Conservation (phyloP, 2,888 invertebrate genomes). For the Pollenia amentaria region DNA sequence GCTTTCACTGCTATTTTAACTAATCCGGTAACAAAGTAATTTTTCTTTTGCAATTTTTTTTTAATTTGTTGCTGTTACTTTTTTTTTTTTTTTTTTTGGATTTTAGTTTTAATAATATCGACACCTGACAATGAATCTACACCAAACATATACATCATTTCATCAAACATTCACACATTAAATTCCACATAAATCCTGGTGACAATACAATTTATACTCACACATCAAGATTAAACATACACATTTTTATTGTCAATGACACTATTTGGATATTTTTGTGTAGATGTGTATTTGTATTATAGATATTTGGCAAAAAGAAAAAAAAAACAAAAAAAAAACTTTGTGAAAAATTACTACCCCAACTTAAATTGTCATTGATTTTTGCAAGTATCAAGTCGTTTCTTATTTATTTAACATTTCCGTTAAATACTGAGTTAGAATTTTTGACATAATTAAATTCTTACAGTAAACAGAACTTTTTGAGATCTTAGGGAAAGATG, state of each 20-base stretch:
- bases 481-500: too few relatives aligned
- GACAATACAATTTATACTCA: constrained; percentile 67
- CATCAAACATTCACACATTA: constrained; percentile 11
- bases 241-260: constrained; percentile 65
- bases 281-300: constrained; percentile 21
- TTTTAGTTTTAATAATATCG: constrained; percentile 50
- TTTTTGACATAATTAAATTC: too few relatives aligned
- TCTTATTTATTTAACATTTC: too few relatives aligned
- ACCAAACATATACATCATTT: background rate
- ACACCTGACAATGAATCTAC: constrained; percentile 49
- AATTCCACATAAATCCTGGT: constrained; percentile 66
- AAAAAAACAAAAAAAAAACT: constrained; percentile 11
- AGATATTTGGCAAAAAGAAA: constrained; percentile 28
- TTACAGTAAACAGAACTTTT: too few relatives aligned
- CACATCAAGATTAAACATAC: constrained; percentile 41
- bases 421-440: too few relatives aligned
- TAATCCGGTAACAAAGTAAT: constrained; percentile 68
- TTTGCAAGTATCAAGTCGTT: constrained; percentile 1
- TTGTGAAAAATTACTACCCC: constrained; percentile 60
- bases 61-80: background rate
- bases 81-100: constrained; percentile 4
- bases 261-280: constrained; percentile 23
- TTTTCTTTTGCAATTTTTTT: constrained; percentile 51
- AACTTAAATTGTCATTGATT: constrained; percentile 40
- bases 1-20: constrained; percentile 67